Conservation (phyloP, 1,140 invertebrate species). For the Tetramorium alpestre region DNA sequence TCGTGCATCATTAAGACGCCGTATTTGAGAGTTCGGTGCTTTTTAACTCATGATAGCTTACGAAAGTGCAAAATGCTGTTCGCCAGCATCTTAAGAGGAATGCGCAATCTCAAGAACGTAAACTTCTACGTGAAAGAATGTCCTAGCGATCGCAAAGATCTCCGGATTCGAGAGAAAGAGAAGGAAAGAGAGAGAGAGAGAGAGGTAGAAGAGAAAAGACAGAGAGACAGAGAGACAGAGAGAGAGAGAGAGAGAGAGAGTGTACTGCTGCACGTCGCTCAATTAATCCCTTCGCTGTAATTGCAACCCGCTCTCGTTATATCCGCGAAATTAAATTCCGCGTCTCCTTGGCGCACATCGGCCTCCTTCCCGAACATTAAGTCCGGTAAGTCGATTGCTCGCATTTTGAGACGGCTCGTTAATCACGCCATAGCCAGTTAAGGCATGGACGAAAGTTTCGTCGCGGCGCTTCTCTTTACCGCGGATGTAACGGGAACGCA, state of each 20-base stretch:
- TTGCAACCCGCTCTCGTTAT: conserved; percentile 55
- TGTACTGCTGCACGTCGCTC: conserved; percentile 18
- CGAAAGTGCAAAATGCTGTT: conserved; percentile 45
- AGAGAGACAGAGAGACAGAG: not conserved
- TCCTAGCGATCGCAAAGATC: conserved; percentile 42
- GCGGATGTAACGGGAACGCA: not conserved
- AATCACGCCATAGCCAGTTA: conserved; percentile 47
- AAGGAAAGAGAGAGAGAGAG: not conserved
- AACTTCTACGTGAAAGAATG: conserved; percentile 53
- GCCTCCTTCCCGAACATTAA: conserved; percentile 43
- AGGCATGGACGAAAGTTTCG: conserved; percentile 17
- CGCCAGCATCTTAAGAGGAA: conserved; percentile 9
- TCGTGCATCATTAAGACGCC: not conserved
- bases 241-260: not conserved
- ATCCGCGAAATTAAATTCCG: conserved; percentile 54
- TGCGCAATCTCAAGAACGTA: conserved; percentile 54
- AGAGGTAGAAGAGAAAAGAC: not conserved
- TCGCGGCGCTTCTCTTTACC: conserved; percentile 7
- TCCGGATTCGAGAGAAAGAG: not conserved
- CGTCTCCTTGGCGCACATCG: conserved; percentile 15
- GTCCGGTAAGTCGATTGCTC: conserved; percentile 45
- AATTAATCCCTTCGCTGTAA: conserved; percentile 49
- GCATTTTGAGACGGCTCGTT: conserved; percentile 50
- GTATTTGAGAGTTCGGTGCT: not conserved
- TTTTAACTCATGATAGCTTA: conserved; percentile 20